phyloP scores from a whole-genome alignment of 2,797 vertebrate genomes.

The Pogonophryne albipinna region DNA sequence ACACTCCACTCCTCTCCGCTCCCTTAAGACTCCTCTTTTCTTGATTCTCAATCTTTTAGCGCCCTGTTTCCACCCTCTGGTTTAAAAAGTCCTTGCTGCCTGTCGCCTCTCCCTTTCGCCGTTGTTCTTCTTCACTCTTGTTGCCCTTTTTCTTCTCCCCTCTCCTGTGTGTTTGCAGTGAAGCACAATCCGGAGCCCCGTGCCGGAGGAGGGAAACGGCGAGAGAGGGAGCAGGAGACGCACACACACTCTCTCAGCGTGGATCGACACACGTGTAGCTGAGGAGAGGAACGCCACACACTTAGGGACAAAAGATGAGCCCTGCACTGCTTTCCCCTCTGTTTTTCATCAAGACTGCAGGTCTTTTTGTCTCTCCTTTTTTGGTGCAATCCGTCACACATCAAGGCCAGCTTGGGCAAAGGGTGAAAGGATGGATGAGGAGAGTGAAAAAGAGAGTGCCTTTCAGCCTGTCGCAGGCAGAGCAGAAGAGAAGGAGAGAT shows the following conservation, averaged over 20 bases:
- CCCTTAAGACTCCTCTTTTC: slow-evolving; percentile 74
- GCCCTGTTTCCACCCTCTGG: slow-evolving; percentile 40
- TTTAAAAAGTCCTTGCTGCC: slow-evolving; percentile 54
- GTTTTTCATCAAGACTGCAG: slow-evolving; percentile 61
- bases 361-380: slow-evolving; percentile 70
- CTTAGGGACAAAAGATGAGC: slow-evolving; percentile 42
- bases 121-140: slow-evolving; percentile 42
- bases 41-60: slow-evolving; percentile 72
- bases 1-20: slow-evolving; percentile 73
- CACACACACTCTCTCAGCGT: slow-evolving; percentile 40
- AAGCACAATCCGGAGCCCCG: slow-evolving; percentile 67
- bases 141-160: slow-evolving; percentile 49
- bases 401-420: slow-evolving; percentile 62
- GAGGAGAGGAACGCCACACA: slow-evolving; percentile 59
- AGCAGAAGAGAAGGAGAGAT: slow-evolving; percentile 89
- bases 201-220: slow-evolving; percentile 44
- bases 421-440: slow-evolving; percentile 79
- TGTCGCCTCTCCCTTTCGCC: slow-evolving; percentile 41
- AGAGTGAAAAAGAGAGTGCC: slow-evolving; percentile 83
- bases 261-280: slow-evolving; percentile 71
- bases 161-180: slow-evolving; percentile 61
- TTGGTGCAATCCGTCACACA: slow-evolving; percentile 70
- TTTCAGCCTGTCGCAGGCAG: slow-evolving; percentile 92
- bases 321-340: slow-evolving; percentile 42
- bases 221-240: slow-evolving; percentile 32